A percentile compares a stretch with the other conserved stretches of the same genome.
Evolutionary conservation across 92 coral and sea anemone genomes (phyloP).

Genomic region (Meandrina meandrites): DNA sequence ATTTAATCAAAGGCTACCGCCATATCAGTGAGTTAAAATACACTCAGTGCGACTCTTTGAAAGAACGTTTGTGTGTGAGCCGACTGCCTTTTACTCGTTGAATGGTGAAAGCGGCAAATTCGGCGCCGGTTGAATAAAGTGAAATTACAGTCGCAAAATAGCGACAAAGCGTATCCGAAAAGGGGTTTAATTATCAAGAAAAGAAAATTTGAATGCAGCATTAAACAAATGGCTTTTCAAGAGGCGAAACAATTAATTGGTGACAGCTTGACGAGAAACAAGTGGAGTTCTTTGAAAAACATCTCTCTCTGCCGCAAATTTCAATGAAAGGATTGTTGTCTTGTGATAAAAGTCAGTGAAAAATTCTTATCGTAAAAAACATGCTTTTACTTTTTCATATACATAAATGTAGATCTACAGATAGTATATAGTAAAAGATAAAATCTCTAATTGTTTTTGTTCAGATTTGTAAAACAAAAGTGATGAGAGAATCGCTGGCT

Average conservation of each 20-base stretch:
- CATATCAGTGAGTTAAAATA: background rate
- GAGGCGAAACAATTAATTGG: background rate
- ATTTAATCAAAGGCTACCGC: background rate
- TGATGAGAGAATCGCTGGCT: background rate
- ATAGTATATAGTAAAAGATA: background rate
- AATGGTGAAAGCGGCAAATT: background rate
- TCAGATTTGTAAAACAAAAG: background rate
- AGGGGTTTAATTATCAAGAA: conserved; percentile 9
- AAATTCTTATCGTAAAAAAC: background rate
- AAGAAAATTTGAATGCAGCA: conserved; percentile 1
- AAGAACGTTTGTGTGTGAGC: background rate
- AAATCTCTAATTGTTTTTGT: background rate
- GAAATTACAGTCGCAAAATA: background rate
- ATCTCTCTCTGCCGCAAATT: background rate
- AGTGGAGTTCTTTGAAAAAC: background rate
- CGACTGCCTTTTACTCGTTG: background rate
- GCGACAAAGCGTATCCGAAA: background rate
- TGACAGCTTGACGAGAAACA: conserved; percentile 28
- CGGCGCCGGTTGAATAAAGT: background rate
- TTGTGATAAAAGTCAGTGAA: background rate
- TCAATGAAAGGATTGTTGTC: background rate
- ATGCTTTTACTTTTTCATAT: background rate
- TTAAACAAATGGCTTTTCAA: background rate
- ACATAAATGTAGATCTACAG: background rate
- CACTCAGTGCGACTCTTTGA: background rate